Percentiles rank a stretch among this genome's conserved stretches.
These are phyloP conservation scores for Ophion obscuratus DNA, from an alignment of 2,888 invertebrate genomes.

Conservation along the genomic window DNA sequence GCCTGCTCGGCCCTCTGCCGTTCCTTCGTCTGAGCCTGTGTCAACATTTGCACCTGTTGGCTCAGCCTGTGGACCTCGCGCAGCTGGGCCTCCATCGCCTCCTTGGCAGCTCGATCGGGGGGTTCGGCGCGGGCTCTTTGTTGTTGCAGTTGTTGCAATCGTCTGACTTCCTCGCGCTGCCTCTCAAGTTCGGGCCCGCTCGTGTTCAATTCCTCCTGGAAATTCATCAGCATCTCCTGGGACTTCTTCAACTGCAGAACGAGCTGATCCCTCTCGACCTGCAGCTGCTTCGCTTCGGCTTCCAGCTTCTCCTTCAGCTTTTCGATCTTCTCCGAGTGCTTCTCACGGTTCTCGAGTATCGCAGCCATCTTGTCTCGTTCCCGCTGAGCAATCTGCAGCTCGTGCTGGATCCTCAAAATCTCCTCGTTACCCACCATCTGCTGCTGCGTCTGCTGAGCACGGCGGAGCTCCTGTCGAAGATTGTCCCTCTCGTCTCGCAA, in stretches of 20 bases:
- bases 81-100: slow-evolving; percentile 89
- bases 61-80: slow-evolving; percentile 89
- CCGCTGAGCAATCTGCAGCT: slow-evolving; percentile 89
- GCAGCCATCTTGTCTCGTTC: slow-evolving; percentile 92
- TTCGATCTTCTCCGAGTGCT: slow-evolving; percentile 92
- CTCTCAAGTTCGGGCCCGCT: slow-evolving; percentile 93
- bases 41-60: slow-evolving; percentile 88
- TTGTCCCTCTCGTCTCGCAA: slow-evolving; percentile 93
- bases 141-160: slow-evolving; percentile 86
- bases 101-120: slow-evolving; percentile 89
- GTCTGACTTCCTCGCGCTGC: slow-evolving; percentile 91
- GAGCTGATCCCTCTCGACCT: slow-evolving; percentile 93
- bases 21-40: slow-evolving; percentile 84
- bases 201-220: slow-evolving; percentile 95
- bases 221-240: slow-evolving; percentile 96
- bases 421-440: slow-evolving; percentile 90
- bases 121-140: slow-evolving; percentile 89
- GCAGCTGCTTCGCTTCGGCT: slow-evolving; percentile 93
- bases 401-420: slow-evolving; percentile 89
- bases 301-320: slow-evolving; percentile 94
- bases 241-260: slow-evolving; percentile 96
- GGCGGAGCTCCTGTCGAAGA: slow-evolving; percentile 88
- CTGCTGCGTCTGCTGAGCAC: slow-evolving; percentile 86
- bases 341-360: slow-evolving; percentile 91
- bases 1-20: slow-evolving; percentile 90